phyloP scores from a whole-genome alignment of 2,113 vertebrate genomes.

The Eulemur rufifrons region DNA sequence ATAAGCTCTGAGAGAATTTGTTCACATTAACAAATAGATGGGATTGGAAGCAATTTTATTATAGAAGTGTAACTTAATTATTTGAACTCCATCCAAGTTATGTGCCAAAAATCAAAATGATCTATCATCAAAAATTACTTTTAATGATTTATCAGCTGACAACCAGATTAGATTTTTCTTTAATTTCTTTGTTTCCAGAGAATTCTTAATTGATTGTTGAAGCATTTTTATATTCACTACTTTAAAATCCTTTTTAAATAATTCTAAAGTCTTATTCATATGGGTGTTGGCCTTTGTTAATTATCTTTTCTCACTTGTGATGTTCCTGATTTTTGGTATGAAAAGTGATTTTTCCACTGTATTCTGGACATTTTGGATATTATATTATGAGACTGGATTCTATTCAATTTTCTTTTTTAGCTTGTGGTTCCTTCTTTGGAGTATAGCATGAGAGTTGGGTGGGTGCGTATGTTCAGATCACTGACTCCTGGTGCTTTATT shows the following conservation, averaged over 20 bases:
- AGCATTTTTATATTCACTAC: background rate
- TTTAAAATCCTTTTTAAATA: background rate
- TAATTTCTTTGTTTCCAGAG: conserved; percentile 29
- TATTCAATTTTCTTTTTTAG: background rate
- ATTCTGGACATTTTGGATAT: background rate
- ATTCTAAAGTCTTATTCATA: background rate
- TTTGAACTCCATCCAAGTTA: conserved; percentile 23
- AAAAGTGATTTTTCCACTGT: background rate
- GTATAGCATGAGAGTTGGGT: background rate
- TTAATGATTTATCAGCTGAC: conserved; percentile 40
- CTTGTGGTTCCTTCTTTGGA: background rate
- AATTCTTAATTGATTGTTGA: conserved; percentile 37
- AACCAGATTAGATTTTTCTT: conserved; percentile 38
- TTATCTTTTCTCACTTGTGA: background rate
- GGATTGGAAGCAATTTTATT: background rate
- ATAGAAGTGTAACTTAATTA: background rate
- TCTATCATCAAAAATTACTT: conserved; percentile 32
- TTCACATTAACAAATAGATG: background rate
- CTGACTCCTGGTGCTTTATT: background rate
- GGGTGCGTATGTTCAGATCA: background rate
- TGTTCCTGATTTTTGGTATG: background rate
- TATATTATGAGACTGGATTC: background rate
- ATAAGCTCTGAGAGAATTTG: background rate
- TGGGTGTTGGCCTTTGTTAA: background rate
- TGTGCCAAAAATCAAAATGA: background rate